Percentiles rank a stretch among this genome's conserved stretches.
Evolutionary conservation across 2,113 vertebrate species (phyloP).

Genomic region (Gymnobelideus leadbeateri): DNA sequence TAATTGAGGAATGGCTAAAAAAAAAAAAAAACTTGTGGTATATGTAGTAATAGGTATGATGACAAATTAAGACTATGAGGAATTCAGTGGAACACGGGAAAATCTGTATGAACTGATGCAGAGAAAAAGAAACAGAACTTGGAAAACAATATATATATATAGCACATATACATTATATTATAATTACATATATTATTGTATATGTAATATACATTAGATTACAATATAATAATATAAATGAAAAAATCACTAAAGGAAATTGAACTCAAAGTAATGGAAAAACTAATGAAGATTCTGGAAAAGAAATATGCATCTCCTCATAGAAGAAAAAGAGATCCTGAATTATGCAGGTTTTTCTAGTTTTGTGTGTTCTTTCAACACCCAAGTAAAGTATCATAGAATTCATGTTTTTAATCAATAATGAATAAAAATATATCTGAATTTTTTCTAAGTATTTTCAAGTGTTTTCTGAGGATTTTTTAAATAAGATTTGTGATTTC

Average conservation of each 20-base stretch:
- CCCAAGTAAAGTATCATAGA: neutral
- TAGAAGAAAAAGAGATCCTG: neutral
- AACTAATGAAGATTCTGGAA: neutral
- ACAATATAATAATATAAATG: neutral
- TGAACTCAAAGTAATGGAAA: neutral
- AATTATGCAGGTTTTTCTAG: neutral
- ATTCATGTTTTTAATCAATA: slow-evolving; percentile 3
- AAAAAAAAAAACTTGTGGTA: neutral
- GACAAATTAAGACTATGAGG: neutral
- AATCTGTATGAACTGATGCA: neutral
- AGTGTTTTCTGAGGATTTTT: neutral
- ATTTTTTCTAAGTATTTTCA: slow-evolving; percentile 14
- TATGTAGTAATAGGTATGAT: neutral
- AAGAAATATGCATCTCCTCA: neutral
- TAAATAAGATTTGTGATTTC: neutral
- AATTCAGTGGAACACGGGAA: neutral
- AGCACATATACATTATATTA: no score
- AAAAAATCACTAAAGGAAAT: neutral
- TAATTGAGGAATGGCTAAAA: neutral
- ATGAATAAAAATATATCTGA: slow-evolving; percentile 35
- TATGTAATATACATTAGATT: neutral
- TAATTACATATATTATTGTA: neutral
- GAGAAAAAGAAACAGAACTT: neutral
- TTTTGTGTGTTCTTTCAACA: neutral
- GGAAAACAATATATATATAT: neutral